phyloP scores from a whole-genome alignment of 1,140 invertebrate species.

The Hylaeus anthracinus region DNA sequence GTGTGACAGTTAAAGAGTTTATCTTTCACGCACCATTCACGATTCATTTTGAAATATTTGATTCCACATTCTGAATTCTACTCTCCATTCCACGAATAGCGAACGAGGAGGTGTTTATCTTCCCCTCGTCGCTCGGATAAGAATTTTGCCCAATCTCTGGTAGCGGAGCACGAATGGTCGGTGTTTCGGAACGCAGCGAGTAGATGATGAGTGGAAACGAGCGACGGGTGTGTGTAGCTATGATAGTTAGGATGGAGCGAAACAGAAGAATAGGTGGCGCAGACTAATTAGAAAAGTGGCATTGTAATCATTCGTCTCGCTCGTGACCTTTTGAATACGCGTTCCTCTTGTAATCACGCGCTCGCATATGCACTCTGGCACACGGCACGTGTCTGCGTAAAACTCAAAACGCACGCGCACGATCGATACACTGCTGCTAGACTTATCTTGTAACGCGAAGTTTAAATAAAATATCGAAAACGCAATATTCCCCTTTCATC shows the following conservation, averaged over 20 bases:
- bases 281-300: constrained; percentile 24
- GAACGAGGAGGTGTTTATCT: too few species aligned
- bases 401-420: constrained; percentile 62
- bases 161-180: constrained; percentile 9
- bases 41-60: too few species aligned
- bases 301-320: constrained; percentile 31
- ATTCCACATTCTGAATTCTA: too few species aligned
- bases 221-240: background rate
- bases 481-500: background rate
- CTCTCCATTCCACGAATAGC: too few species aligned
- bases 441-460: constrained; percentile 72
- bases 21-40: too few species aligned
- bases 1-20: too few species aligned
- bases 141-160: too few species aligned
- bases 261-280: background rate
- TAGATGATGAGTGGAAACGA: background rate
- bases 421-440: constrained; percentile 68
- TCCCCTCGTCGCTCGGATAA: too few species aligned
- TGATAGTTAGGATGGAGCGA: background rate
- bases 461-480: constrained; percentile 67
- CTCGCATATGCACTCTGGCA: constrained; percentile 21
- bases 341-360: constrained; percentile 33
- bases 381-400: constrained; percentile 21
- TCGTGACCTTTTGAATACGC: constrained; percentile 24
- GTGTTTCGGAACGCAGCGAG: background rate